Base-by-base conservation (phyloP, 2,113 vertebrate species). In the Eolophus roseicapilla region DNA sequence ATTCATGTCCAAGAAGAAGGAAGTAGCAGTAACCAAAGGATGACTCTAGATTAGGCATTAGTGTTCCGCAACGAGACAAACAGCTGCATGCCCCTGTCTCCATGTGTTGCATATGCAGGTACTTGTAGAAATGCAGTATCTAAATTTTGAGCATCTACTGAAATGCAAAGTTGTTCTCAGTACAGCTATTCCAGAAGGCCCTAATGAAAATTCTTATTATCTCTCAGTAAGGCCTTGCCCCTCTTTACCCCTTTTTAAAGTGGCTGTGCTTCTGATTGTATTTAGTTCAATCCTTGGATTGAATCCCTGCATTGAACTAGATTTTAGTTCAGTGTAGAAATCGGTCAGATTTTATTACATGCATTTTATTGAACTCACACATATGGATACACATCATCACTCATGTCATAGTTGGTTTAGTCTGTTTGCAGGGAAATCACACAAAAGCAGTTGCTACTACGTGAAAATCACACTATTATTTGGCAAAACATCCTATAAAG, bases 61-160 rank as follows among this genome's bases (percentile, higher is more conserved):
- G 13, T 4, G 31, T 18, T 44, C 46, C 60, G 31, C 52, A 64
- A 3, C 3, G 21, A 90, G 43, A 37, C 10, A n/a, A n/a, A 31
- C 24, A 74, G 29, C 2, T 67, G 46, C 18, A 53, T 59, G 50
- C 7, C 25, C 57, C 20, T 18, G 9, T 53, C 23, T 73, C 44
- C 37, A 10, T 7, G 9, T 20, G 16, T 17, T 37, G 17, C 2
- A 2, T n/a, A 15, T 16, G 19, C 3, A 2, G 17, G 11, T 13
- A 21, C 35, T 39, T 57, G 24, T 19, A 52, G 49, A 59, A 49
- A 69, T 39, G 35, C 20, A 76, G 4, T 27, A 50, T 50, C 31
- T 31, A 35, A 27, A 75, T n/a, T 43, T 46, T 1, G 0, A 31
- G 16, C 27, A 31, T 9, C 46, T 44, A 55, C 44, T 17, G 41